Percentiles rank a stretch among this genome's conserved stretches.
These are phyloP conservation scores for Hapalemur alaotrensis DNA, from an alignment of 2,797 vertebrate species.

Conservation along the genomic window DNA sequence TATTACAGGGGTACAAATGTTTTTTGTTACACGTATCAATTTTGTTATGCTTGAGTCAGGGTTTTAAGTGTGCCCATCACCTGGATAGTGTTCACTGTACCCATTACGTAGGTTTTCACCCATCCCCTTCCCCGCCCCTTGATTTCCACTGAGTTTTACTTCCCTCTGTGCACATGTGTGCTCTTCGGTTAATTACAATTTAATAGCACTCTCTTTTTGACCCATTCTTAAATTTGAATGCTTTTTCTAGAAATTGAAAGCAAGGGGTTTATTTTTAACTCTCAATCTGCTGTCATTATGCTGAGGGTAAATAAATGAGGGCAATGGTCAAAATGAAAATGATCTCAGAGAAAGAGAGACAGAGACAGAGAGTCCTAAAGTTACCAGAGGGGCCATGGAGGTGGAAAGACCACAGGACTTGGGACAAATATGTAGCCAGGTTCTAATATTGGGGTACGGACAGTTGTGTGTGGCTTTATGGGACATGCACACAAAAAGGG, in stretches of 20 bases:
- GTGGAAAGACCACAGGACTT: background rate
- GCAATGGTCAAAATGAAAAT: slow-evolving; percentile 11
- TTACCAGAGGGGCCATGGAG: background rate
- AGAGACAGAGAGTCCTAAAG: background rate
- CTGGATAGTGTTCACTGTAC: too few relatives aligned
- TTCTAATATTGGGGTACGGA: background rate
- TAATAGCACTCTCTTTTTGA: background rate
- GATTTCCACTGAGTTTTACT: too few relatives aligned
- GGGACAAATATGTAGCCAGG: background rate
- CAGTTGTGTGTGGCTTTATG: background rate
- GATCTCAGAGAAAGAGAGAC: background rate
- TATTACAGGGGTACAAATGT: too few relatives aligned
- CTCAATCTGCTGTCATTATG: background rate
- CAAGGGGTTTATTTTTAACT: background rate
- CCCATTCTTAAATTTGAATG: slow-evolving; percentile 11
- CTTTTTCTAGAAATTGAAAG: background rate
- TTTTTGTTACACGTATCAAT: too few relatives aligned
- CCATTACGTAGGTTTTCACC: too few relatives aligned
- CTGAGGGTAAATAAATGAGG: slow-evolving; percentile 1
- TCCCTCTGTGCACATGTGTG: too few relatives aligned
- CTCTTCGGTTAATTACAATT: too few relatives aligned
- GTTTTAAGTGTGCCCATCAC: too few relatives aligned
- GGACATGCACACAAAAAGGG: background rate
- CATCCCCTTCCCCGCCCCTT: too few relatives aligned
- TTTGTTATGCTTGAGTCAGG: too few relatives aligned